Base-by-base conservation (phyloP, 2,113 vertebrate species). In the Tylochromis polylepis region DNA sequence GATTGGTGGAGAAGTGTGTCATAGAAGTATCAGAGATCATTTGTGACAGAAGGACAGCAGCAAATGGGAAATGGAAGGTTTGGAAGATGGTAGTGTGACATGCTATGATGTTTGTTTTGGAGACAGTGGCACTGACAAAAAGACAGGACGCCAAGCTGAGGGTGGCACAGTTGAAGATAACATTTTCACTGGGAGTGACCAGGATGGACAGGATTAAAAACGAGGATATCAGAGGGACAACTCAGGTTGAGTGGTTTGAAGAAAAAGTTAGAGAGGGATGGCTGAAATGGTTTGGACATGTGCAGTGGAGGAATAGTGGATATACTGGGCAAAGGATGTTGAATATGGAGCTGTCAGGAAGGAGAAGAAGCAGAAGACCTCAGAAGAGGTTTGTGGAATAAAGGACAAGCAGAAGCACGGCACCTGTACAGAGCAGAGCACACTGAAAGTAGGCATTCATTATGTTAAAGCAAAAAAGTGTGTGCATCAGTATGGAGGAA, bases 51-150 rank as follows among this genome's bases (percentile, higher is more conserved):
- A 62, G 4, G 18, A 36, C 20, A 62, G 31, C 18, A n/a, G 31
- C 36, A 12, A 62, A 62, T 62, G 18, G 31, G 59, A 36, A 62
- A 62, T 7, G 31, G 31, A 62, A 36, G 0, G 0, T 36, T 62
- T 36, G 31, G 5, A 62, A 36, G 31, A 62, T 36, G 59, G 59
- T 36, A 36, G 31, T 62, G 59, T 36, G 10, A 62, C 31, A 62
- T 36, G 18, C 31, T 62, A 12, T 62, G 10, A 62, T 1, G 0
- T 62, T 11, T 36, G 59, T 62, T 62, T 62, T 62, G 59, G 31
- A 62, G 59, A 62, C 59, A 36, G 59, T 62, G 59, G 59, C 59
- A 62, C 31, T 36, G 31, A 62, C 31, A 62, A 62, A 62, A 62
- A 62, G 31, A 62, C 59, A 36, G 59, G n/a, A n/a, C n/a, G n/a